These are phyloP conservation scores for Ardeotis arabs DNA, from an alignment of 2,113 vertebrate genomes.

Conservation along the genomic window DNA sequence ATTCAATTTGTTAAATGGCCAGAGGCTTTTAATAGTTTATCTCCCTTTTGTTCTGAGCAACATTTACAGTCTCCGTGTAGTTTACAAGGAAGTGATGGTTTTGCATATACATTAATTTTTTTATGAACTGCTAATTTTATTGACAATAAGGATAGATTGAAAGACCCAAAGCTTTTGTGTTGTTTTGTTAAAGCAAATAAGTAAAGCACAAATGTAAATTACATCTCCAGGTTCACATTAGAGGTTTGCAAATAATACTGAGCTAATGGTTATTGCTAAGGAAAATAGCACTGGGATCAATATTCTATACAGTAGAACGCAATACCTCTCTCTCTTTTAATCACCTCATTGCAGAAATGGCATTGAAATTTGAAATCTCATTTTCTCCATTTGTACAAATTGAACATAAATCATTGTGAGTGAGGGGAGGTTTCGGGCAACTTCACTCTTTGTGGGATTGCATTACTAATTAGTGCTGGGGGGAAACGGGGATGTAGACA, in stretches of 20 bases:
- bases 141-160: slow-evolving; percentile 83
- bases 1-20: slow-evolving; percentile 65
- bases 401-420: slow-evolving; percentile 95
- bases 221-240: slow-evolving; percentile 83
- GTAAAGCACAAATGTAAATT: slow-evolving; percentile 85
- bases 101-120: slow-evolving; percentile 78
- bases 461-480: slow-evolving; percentile 89
- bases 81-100: slow-evolving; percentile 79
- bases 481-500: slow-evolving; percentile 25
- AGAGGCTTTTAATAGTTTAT: slow-evolving; percentile 59
- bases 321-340: slow-evolving; percentile 97
- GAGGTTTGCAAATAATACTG: slow-evolving; percentile 85
- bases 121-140: slow-evolving; percentile 83
- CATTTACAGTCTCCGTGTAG: slow-evolving; percentile 63
- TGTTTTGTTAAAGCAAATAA: slow-evolving; percentile 86
- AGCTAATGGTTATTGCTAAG: slow-evolving; percentile 98
- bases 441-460: slow-evolving; percentile 89
- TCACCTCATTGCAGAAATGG: slow-evolving; percentile 95
- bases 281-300: slow-evolving; percentile 98
- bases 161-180: slow-evolving; percentile 80
- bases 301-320: slow-evolving; percentile 88
- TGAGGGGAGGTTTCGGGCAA: slow-evolving; percentile 82
- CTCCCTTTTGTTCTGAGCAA: slow-evolving; percentile 61
- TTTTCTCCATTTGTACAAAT: slow-evolving; percentile 92
- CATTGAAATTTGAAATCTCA: slow-evolving; percentile 92